Evolutionary conservation across 2,113 vertebrate genomes (phyloP).

Genomic region (Galbula dea): DNA sequence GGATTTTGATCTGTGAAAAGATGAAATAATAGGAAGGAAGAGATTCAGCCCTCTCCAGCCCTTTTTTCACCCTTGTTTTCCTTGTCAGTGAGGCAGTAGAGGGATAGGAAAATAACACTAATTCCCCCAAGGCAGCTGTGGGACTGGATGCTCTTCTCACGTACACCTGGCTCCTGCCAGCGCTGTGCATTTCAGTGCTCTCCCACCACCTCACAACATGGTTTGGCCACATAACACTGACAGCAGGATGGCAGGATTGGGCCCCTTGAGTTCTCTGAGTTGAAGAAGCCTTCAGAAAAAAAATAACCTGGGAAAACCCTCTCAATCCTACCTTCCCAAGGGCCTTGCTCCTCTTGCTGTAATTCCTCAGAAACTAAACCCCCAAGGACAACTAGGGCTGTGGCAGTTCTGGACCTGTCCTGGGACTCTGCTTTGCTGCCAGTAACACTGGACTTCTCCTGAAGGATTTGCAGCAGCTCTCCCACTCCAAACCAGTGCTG

Average conservation of each 20-base stretch:
- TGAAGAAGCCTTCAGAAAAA: not conserved
- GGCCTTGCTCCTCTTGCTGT: not conserved
- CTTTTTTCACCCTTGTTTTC: not conserved
- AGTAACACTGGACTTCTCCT: not conserved
- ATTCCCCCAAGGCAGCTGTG: not conserved
- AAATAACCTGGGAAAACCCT: not conserved
- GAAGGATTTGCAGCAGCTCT: not conserved
- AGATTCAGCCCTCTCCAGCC: not conserved
- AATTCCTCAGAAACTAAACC: not conserved
- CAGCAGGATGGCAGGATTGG: not conserved
- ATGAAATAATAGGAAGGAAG: not conserved
- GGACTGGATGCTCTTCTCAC: not conserved
- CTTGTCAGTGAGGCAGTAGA: slow-evolving; percentile 14
- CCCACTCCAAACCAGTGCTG: not conserved
- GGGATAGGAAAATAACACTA: slow-evolving; percentile 19
- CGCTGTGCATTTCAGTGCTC: accelerated
- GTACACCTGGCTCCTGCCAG: accelerated
- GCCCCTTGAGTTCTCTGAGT: not conserved
- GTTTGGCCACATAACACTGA: not conserved
- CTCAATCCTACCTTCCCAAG: not conserved
- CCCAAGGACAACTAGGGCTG: not conserved
- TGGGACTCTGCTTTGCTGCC: not conserved
- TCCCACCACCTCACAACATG: not conserved
- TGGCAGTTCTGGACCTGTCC: not conserved
- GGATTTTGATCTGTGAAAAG: not conserved